Evolutionary conservation across 2,113 vertebrate species (phyloP).

Genomic region (Phoenicopterus ruber): DNA sequence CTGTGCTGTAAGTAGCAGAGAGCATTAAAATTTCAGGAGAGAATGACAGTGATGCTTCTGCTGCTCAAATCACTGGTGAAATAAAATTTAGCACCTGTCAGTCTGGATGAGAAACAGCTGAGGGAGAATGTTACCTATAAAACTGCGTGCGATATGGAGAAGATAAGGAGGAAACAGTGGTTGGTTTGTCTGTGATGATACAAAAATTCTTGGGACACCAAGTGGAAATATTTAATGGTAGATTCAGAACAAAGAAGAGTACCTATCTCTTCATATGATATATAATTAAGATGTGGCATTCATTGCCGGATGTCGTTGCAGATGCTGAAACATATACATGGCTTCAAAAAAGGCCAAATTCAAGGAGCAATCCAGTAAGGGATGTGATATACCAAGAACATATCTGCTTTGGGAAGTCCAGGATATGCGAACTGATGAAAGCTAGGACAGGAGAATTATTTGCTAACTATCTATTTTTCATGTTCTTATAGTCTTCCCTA

Average conservation of each 20-base stretch:
- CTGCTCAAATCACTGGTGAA: background rate
- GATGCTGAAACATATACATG: background rate
- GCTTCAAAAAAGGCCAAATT: background rate
- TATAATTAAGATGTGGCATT: background rate
- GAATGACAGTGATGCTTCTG: background rate
- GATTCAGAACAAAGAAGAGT: background rate
- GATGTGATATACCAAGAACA: background rate
- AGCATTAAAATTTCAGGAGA: background rate
- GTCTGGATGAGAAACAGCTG: background rate
- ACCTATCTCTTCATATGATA: background rate
- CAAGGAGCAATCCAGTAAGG: background rate
- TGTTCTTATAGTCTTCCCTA: background rate
- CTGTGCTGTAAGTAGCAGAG: background rate
- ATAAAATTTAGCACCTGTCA: background rate
- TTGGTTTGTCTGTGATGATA: background rate
- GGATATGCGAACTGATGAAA: background rate
- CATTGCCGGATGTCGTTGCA: rapidly evolving
- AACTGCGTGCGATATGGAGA: background rate
- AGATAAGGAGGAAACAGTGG: background rate
- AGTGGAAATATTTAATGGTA: background rate
- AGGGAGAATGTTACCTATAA: background rate
- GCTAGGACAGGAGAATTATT: background rate
- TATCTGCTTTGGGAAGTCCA: background rate
- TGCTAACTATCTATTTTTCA: background rate
- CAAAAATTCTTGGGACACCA: background rate